phyloP scores from a whole-genome alignment of 2,113 vertebrate genomes.

The Ageneiosus marmoratus region DNA sequence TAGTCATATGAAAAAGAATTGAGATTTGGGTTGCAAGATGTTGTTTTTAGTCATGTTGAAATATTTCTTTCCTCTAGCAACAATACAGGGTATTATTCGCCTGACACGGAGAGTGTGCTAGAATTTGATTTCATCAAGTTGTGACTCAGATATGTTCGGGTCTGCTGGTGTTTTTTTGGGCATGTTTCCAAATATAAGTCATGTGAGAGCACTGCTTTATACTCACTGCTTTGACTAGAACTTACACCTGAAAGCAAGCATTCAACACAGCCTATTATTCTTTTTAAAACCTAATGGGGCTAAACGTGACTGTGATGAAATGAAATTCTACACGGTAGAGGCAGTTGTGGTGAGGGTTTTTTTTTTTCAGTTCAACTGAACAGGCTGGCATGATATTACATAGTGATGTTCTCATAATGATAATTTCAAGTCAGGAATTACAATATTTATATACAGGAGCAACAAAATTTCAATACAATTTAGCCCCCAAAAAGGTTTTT shows the following conservation, averaged over 20 bases:
- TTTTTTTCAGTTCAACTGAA: background rate
- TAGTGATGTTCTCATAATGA: constrained; percentile 5
- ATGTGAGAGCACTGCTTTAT: constrained; percentile 32
- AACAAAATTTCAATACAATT: background rate
- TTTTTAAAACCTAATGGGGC: constrained; percentile 36
- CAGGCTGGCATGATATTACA: background rate
- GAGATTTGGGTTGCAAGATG: background rate
- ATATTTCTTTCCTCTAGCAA: background rate
- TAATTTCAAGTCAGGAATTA: background rate
- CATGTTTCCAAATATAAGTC: constrained; percentile 43
- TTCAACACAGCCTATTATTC: constrained; percentile 36
- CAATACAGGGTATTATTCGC: constrained; percentile 11
- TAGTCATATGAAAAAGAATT: background rate
- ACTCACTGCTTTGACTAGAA: constrained; percentile 19
- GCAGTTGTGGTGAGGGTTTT: background rate
- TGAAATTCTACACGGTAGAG: constrained; percentile 41
- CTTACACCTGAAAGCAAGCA: constrained; percentile 29
- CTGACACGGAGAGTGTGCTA: constrained; percentile 15
- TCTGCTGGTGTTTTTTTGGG: constrained; percentile 36
- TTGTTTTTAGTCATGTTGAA: constrained; percentile 1
- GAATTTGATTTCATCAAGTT: constrained; percentile 50
- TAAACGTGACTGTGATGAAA: constrained; percentile 37
- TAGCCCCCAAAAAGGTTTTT: background rate
- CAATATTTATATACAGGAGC: background rate
- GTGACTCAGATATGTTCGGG: constrained; percentile 49